Conservation (phyloP, 2,888 invertebrate genomes). For the Gibbula magus region DNA sequence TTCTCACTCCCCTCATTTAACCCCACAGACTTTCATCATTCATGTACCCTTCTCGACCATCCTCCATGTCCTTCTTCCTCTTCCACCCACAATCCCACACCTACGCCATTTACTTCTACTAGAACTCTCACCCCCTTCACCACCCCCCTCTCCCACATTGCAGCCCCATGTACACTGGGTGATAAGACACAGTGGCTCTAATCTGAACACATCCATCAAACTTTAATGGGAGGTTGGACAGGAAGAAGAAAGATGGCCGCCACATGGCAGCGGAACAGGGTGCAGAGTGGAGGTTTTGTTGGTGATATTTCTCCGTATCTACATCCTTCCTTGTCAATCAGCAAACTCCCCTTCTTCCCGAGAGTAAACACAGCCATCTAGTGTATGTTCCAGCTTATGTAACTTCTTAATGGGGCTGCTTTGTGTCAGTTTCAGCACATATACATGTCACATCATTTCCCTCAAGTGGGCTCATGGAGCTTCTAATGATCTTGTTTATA, state of each 20-base stretch:
- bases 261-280: constrained; percentile 3
- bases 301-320: neutral
- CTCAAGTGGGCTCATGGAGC: too few relatives aligned
- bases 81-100: neutral
- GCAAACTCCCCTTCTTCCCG: too few relatives aligned
- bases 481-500: too few relatives aligned
- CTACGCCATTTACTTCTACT: neutral
- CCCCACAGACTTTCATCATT: neutral
- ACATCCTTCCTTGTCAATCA: neutral
- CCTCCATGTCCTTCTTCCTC: neutral
- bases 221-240: neutral
- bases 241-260: constrained; percentile 21
- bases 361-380: too few relatives aligned
- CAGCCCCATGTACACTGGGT: neutral
- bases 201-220: neutral
- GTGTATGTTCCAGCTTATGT: too few relatives aligned
- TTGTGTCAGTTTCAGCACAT: too few relatives aligned
- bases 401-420: too few relatives aligned
- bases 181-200: neutral
- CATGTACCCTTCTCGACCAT: neutral
- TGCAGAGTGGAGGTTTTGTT: neutral
- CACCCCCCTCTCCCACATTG: neutral
- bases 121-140: neutral
- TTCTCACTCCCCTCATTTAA: too few relatives aligned
- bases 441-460: too few relatives aligned